Conservation (phyloP, 2,797 vertebrate species). For the Gallirallus australis region DNA sequence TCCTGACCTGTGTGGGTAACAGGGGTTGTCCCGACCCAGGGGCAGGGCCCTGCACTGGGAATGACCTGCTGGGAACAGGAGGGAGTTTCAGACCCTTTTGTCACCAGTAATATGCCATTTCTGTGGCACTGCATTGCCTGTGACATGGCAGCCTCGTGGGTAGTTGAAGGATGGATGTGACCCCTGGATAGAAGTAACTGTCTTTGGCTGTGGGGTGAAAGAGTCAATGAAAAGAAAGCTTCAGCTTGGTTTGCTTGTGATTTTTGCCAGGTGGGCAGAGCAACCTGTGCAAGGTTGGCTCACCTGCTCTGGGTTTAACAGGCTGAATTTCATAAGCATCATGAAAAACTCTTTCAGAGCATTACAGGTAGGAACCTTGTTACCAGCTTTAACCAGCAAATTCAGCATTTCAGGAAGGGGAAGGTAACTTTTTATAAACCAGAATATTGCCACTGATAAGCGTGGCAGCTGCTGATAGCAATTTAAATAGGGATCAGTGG, state of each 20-base stretch:
- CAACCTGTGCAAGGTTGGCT: neutral
- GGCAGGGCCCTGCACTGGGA: neutral
- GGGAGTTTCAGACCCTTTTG: neutral
- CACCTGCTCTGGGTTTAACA: neutral
- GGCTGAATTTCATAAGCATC: neutral
- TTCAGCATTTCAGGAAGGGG: neutral
- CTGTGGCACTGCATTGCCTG: neutral
- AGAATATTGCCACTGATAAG: neutral
- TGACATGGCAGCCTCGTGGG: neutral
- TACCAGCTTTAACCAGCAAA: neutral
- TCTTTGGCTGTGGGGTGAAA: neutral
- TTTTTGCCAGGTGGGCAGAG: neutral
- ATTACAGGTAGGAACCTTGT: neutral
- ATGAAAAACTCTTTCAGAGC: neutral
- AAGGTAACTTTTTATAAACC: neutral
- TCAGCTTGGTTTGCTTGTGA: neutral
- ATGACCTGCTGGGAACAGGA: neutral
- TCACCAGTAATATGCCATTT: neutral
- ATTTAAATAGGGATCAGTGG: neutral
- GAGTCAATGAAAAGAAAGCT: neutral
- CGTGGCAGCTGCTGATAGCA: neutral
- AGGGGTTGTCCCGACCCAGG: no score
- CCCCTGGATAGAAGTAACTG: neutral
- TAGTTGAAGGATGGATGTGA: neutral
- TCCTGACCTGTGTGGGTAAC: no score